Evolutionary conservation across 2,113 vertebrate genomes (phyloP).

Genomic region (Saccopteryx bilineata): DNA sequence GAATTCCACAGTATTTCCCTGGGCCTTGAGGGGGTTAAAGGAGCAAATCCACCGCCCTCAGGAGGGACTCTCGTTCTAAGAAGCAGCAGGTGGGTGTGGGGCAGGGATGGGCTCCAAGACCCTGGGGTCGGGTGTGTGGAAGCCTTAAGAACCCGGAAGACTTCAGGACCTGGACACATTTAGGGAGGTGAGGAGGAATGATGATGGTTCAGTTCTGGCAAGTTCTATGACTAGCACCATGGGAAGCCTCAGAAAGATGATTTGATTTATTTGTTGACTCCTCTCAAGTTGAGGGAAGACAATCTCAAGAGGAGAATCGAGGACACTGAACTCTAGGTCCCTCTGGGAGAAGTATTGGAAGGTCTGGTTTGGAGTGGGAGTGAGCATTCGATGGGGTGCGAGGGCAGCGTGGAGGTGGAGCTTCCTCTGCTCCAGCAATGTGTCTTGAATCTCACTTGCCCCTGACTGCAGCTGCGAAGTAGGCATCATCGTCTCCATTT

Average conservation of each 20-base stretch:
- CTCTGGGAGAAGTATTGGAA: neutral
- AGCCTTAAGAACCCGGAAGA: neutral
- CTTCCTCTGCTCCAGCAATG: neutral
- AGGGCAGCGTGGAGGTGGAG: neutral
- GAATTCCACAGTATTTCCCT: neutral
- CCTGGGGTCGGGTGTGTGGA: neutral
- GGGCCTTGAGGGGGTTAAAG: neutral
- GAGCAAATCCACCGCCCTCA: neutral
- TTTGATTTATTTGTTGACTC: neutral
- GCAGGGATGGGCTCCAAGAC: neutral
- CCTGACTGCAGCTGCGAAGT: neutral
- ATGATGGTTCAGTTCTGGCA: neutral
- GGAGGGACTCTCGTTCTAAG: neutral
- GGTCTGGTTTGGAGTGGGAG: neutral
- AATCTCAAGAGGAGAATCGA: neutral
- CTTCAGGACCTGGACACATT: neutral
- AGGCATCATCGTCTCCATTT: neutral
- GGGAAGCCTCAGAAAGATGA: neutral
- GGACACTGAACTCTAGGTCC: neutral
- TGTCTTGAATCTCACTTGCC: fast-evolving
- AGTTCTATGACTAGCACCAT: neutral
- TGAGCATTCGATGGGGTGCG: neutral
- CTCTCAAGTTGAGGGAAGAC: neutral
- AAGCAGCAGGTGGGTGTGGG: neutral
- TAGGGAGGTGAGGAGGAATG: neutral